These are phyloP conservation scores for Euspilapteryx auroguttella DNA, from an alignment of 2,888 invertebrate species.

Conservation along the genomic window DNA sequence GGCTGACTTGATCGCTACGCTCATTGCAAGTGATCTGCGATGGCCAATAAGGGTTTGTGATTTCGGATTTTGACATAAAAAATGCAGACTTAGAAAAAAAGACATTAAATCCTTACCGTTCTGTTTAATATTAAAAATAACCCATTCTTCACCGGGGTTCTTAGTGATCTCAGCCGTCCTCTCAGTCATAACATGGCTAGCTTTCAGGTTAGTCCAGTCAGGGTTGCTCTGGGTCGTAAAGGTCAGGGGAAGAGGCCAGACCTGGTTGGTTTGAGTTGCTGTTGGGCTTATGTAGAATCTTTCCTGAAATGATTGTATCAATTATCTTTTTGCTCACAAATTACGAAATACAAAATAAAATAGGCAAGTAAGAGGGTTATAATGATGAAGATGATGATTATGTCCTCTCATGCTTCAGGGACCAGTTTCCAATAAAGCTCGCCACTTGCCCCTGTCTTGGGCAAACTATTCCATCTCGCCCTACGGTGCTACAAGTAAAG, in stretches of 20 bases:
- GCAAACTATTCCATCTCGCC: too few relatives aligned
- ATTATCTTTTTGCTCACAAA: neutral
- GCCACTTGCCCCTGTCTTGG: too few relatives aligned
- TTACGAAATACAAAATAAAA: too few relatives aligned
- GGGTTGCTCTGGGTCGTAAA: constrained; percentile 34
- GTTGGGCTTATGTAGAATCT: constrained; percentile 32
- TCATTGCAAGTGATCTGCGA: too few relatives aligned
- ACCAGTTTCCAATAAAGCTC: too few relatives aligned
- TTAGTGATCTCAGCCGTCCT: constrained; percentile 16
- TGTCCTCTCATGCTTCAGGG: too few relatives aligned
- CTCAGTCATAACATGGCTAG: constrained; percentile 20
- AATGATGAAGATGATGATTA: too few relatives aligned
- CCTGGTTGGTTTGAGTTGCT: constrained; percentile 18
- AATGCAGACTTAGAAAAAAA: neutral
- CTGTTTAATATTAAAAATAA: constrained; percentile 64
- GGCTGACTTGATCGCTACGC: too few relatives aligned
- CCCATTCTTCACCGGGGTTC: constrained; percentile 44
- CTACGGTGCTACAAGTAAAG: too few relatives aligned
- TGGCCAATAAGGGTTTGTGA: too few relatives aligned
- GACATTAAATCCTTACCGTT: constrained; percentile 36
- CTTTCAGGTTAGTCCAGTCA: constrained; percentile 25
- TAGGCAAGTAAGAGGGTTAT: too few relatives aligned
- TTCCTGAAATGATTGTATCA: constrained; percentile 16
- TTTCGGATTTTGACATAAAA: too few relatives aligned
- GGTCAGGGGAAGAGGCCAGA: constrained; percentile 46